A percentile compares a stretch with the other conserved stretches of the same genome.
Conservation (phyloP, 2,113 vertebrate genomes). For the Nothocercus nigrocapillus region DNA sequence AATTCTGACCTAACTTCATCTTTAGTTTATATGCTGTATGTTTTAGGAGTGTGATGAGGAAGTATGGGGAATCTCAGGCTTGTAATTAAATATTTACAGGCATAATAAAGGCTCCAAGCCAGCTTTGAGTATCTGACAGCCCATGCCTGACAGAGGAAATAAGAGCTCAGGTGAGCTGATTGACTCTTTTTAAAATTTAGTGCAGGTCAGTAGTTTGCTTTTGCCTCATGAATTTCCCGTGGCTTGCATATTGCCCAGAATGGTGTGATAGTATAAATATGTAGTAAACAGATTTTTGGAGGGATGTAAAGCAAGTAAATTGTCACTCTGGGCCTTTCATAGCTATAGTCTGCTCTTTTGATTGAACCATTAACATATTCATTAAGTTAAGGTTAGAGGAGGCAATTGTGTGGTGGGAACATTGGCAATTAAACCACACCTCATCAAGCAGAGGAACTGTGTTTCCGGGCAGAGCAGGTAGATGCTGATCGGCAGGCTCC, state of each 20-base stretch:
- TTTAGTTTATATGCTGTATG: neutral
- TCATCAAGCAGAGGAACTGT: neutral
- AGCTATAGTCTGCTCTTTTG: neutral
- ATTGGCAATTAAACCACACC: neutral
- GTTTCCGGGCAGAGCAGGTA: neutral
- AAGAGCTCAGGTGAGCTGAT: neutral
- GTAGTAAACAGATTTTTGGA: neutral
- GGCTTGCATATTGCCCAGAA: neutral
- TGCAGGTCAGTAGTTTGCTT: neutral
- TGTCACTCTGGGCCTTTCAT: neutral
- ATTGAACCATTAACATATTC: fast-evolving
- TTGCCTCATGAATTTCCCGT: neutral
- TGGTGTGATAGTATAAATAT: neutral
- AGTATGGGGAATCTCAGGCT: neutral
- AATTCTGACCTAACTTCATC: neutral
- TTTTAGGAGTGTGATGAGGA: neutral
- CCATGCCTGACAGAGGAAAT: neutral
- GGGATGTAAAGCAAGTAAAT: neutral
- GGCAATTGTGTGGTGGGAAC: neutral
- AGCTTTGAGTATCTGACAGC: neutral
- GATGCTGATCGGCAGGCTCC: neutral
- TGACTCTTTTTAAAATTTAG: neutral
- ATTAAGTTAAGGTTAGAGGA: neutral
- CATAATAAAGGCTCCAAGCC: neutral
- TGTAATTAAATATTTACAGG: constrained; percentile 2